Conservation (phyloP, 2,888 invertebrate genomes). For the Steinernema scapterisci region DNA sequence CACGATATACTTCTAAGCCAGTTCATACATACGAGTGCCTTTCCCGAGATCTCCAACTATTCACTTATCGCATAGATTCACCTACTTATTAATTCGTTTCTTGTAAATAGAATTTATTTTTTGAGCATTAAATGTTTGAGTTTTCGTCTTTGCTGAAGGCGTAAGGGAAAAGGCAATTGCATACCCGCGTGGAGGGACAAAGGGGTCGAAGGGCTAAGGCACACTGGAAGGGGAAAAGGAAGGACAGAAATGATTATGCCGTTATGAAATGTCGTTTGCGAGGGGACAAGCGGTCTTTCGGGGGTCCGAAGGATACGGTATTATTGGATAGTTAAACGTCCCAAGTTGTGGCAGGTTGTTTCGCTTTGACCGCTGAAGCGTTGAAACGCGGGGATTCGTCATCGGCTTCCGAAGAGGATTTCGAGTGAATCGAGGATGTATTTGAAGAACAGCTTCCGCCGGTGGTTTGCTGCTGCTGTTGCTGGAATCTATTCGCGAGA, state of each 20-base stretch:
- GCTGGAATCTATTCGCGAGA: not conserved
- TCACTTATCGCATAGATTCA: not conserved
- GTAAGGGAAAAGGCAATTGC: not conserved
- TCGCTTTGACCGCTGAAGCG: not conserved
- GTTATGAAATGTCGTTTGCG: not conserved
- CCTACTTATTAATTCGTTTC: not conserved
- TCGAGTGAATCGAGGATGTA: constrained; percentile 10
- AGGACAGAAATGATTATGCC: not conserved
- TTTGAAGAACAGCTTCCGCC: constrained; percentile 18
- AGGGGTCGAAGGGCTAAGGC: not conserved
- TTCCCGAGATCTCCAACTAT: not conserved
- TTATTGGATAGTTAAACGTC: not conserved
- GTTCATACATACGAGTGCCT: constrained; percentile 23
- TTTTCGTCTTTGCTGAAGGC: constrained; percentile 1
- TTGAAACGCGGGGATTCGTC: constrained; percentile 15
- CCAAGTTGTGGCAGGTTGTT: not conserved
- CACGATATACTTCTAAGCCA: constrained; percentile 53
- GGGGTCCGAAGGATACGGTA: not conserved
- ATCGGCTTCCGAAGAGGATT: constrained; percentile 21
- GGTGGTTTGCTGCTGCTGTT: not conserved
- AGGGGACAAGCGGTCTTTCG: not conserved
- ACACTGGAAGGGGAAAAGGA: not conserved
- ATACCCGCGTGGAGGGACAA: constrained; percentile 17
- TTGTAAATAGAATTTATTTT: constrained; percentile 18
- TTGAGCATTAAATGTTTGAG: constrained; percentile 3